Conservation (phyloP, 2,888 invertebrate genomes). For the Ferrisia virgata region DNA sequence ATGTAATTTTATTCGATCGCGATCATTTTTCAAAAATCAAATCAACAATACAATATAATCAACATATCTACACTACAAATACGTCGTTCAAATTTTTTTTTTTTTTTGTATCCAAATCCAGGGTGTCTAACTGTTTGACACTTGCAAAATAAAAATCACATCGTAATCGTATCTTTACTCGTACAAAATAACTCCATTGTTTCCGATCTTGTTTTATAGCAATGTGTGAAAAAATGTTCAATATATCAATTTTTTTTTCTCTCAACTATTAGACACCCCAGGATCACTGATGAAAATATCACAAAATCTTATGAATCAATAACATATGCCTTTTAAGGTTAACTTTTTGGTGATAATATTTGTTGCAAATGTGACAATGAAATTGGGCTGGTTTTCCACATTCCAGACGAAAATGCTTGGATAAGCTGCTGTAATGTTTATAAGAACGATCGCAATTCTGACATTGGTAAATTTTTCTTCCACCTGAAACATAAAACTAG, state of each 20-base stretch:
- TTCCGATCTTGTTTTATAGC: too few species aligned
- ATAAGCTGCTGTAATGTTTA: constrained; percentile 48
- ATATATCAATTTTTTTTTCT: too few species aligned
- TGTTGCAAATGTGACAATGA: constrained; percentile 53
- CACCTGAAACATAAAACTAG: not conserved
- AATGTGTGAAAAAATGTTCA: too few species aligned
- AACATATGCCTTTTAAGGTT: constrained; percentile 53
- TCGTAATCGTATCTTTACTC: too few species aligned
- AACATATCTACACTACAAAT: not conserved
- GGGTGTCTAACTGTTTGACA: too few species aligned
- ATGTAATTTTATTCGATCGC: not conserved
- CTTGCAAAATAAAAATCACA: too few species aligned
- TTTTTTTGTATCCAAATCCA: too few species aligned
- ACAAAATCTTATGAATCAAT: constrained; percentile 53
- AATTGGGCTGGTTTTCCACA: constrained; percentile 52
- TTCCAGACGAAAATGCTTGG: constrained; percentile 50
- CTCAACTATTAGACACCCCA: too few species aligned
- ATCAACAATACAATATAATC: not conserved
- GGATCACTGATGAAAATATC: too few species aligned
- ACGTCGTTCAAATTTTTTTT: not conserved
- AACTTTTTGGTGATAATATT: constrained; percentile 52
- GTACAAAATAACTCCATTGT: too few species aligned
- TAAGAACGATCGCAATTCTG: constrained; percentile 43
- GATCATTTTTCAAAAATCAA: not conserved
- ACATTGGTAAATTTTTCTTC: constrained; percentile 3